Percentiles rank a stretch among this genome's conserved stretches.
Evolutionary conservation across 2,113 vertebrate species (phyloP).

Genomic region (Anoplopoma fimbria): DNA sequence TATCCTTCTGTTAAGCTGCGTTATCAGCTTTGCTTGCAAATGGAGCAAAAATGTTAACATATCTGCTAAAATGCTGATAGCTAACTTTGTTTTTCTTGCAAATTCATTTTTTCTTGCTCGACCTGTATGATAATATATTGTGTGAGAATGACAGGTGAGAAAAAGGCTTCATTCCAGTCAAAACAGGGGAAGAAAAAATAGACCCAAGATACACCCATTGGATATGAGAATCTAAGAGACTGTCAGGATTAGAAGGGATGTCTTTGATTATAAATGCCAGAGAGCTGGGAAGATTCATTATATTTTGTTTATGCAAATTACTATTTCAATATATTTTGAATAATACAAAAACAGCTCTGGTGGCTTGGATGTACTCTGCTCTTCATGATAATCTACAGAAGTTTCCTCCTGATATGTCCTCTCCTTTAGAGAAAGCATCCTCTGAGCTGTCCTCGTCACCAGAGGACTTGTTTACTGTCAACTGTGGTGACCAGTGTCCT

Average conservation of each 20-base stretch:
- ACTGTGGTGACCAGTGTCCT: slow-evolving; percentile 43
- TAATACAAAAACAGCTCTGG: not conserved
- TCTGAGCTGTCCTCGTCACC: slow-evolving; percentile 27
- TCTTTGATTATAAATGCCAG: not conserved
- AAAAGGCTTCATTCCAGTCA: not conserved
- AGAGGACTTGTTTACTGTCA: slow-evolving; percentile 56
- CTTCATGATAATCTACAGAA: not conserved
- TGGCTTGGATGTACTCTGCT: not conserved
- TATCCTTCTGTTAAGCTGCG: slow-evolving; percentile 29
- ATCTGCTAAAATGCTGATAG: slow-evolving; percentile 29
- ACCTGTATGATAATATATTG: slow-evolving; percentile 11
- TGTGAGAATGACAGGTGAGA: not conserved
- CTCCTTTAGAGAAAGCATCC: slow-evolving; percentile 2
- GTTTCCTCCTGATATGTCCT: not conserved
- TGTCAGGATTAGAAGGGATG: not conserved
- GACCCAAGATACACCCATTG: not conserved
- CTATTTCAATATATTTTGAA: not conserved
- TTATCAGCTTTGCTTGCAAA: slow-evolving; percentile 60
- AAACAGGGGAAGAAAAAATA: not conserved
- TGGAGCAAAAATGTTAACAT: slow-evolving; percentile 60
- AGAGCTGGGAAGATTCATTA: not conserved
- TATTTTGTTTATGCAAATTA: not conserved
- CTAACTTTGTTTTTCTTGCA: slow-evolving; percentile 2
- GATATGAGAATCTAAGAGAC: not conserved
- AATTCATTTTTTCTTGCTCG: not conserved